Percentiles rank a stretch among this genome's conserved stretches.
These are phyloP conservation scores for Chymomyza costata DNA, from an alignment of 1,140 invertebrate species.

Conservation along the genomic window DNA sequence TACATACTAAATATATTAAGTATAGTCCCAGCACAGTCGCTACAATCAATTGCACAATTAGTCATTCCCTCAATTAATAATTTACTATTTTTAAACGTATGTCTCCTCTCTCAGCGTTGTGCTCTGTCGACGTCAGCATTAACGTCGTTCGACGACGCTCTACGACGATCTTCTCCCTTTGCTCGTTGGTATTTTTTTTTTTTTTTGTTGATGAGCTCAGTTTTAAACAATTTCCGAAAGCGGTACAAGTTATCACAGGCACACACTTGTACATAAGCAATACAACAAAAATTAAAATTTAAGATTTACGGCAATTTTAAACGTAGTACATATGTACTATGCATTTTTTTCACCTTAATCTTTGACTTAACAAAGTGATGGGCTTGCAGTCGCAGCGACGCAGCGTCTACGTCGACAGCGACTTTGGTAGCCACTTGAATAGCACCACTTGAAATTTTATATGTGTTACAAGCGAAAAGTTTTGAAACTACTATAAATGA, in stretches of 20 bases:
- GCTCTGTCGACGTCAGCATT: slow-evolving; percentile 1
- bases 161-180: too few species aligned
- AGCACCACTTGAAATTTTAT: too few species aligned
- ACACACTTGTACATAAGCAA: neutral
- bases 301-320: slow-evolving; percentile 37
- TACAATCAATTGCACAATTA: slow-evolving; percentile 61
- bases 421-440: too few species aligned
- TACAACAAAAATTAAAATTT: slow-evolving; percentile 26
- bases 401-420: too few species aligned
- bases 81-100: slow-evolving; percentile 65
- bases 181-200: too few species aligned
- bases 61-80: slow-evolving; percentile 66
- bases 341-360: slow-evolving; percentile 49
- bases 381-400: too few species aligned
- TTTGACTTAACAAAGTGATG: slow-evolving; percentile 46
- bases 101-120: slow-evolving; percentile 12
- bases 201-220: slow-evolving; percentile 50
- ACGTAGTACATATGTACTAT: too few species aligned
- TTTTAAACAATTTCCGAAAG: slow-evolving; percentile 30
- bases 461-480: too few species aligned
- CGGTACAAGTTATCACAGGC: neutral
- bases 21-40: too few species aligned
- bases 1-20: too few species aligned
- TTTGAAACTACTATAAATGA: too few species aligned
- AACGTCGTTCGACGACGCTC: too few species aligned